Evolutionary conservation across 2,888 invertebrate genomes (phyloP), one percentile per base, ranked within the genome.

Genomic region (Pristionchus mayeri): DNA sequence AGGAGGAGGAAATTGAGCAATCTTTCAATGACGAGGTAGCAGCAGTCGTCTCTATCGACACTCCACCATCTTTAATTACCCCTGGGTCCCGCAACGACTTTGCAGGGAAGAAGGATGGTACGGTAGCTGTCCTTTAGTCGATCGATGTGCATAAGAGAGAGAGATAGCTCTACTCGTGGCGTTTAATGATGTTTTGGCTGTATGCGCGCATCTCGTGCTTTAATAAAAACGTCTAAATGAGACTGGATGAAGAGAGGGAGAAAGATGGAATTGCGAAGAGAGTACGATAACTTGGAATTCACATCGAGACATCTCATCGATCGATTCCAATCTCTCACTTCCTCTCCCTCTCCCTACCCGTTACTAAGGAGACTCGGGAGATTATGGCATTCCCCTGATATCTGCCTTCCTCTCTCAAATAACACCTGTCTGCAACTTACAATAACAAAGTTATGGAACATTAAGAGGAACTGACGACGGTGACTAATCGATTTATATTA

Each of bases 291-390:
- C 44, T n/a, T n/a, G n/a, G 67, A 67, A 71, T n/a, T 71, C 37
- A 21, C 30, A 30, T 67, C 37, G 37, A 67, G 30, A 71, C 18
- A 9, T 40, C 44, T 60, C 37, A 7, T 24, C 71, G 24, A 71
- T 71, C 71, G 71, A 71, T 71, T n/a, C 37, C 30, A 44, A 71
- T 71, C 71, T 71, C 44, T 37, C 57, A n/a, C 80, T 24, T 40
- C 24, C 79, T 60, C 37, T 40, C 40, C 34, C 80, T 54, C 34
- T 57, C 54, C 27, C 60, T 40, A n/a, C 30, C 57, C 60, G 54
- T 44, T 57, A 16, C 57, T 44, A 44, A 30, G 57, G 71, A 71
- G 13, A 71, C 40, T 37, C n/a, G 37, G 7, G 52, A 37, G 54
- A 18, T 50, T 50, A 78, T 75, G 44, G 16, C 75, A 75, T 27